Percentiles rank a stretch among this genome's conserved stretches.
Conservation (phyloP, 2,113 vertebrate species). For the Pterocles gutturalis region DNA sequence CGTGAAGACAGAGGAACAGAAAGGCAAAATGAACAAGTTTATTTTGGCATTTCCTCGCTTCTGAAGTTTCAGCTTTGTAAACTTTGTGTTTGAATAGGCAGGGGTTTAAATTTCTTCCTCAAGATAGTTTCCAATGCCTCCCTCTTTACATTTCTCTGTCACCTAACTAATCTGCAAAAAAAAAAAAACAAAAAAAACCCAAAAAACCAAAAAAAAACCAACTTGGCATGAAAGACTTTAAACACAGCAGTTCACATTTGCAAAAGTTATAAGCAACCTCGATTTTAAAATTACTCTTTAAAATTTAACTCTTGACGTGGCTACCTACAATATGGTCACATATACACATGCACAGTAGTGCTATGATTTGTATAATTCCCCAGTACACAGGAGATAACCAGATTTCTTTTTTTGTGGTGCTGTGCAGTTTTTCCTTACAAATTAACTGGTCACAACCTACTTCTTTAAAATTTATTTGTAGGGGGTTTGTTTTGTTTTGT, state of each 20-base stretch:
- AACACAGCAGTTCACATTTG: neutral
- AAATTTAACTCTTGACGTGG: neutral
- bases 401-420: neutral
- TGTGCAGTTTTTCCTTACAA: neutral
- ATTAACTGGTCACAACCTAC: neutral
- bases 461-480: neutral
- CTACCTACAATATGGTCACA: neutral
- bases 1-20: neutral
- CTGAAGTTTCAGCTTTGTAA: neutral
- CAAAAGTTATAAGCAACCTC: neutral
- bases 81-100: neutral
- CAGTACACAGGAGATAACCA: neutral
- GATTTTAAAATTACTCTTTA: neutral
- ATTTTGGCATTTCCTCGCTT: neutral
- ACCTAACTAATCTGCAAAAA: neutral
- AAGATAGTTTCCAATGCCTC: neutral
- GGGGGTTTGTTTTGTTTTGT: rapidly evolving
- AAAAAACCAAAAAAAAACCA: no score
- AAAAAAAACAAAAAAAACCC: no score
- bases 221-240: neutral
- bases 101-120: neutral
- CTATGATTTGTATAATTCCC: neutral
- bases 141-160: neutral
- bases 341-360: neutral
- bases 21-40: neutral